Evolutionary conservation across 2,113 vertebrate species (phyloP).

Genomic region (Vidua macroura): DNA sequence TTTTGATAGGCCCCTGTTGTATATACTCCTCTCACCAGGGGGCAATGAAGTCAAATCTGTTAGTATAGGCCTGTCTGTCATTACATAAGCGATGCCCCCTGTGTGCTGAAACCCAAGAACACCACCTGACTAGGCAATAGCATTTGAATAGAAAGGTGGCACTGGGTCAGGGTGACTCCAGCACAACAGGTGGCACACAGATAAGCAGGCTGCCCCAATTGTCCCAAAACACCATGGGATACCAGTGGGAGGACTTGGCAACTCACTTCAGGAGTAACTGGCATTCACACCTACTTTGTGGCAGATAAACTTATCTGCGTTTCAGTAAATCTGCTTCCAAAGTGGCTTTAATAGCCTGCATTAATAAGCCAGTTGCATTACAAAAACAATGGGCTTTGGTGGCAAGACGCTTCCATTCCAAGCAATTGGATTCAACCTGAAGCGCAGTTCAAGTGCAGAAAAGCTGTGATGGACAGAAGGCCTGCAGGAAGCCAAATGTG

Average conservation of each 20-base stretch:
- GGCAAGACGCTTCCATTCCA: not conserved
- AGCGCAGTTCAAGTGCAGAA: not conserved
- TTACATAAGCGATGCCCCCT: not conserved
- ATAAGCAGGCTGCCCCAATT: not conserved
- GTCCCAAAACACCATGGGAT: not conserved
- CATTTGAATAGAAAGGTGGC: conserved; percentile 32
- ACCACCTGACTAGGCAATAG: not conserved
- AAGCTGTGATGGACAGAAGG: not conserved
- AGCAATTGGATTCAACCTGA: not conserved
- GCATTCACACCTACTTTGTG: conserved; percentile 33
- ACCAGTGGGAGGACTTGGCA: conserved; percentile 7
- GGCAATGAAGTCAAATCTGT: conserved; percentile 43
- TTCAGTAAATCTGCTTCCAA: conserved; percentile 17
- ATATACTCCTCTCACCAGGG: conserved; percentile 44
- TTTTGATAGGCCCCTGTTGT: not conserved
- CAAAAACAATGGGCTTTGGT: not conserved
- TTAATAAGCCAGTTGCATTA: not conserved
- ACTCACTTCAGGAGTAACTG: not conserved
- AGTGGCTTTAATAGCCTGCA: not conserved
- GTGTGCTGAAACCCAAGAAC: not conserved
- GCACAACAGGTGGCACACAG: conserved; percentile 39
- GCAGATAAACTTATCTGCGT: conserved; percentile 14
- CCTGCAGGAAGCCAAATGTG: not conserved
- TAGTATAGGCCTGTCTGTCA: not conserved
- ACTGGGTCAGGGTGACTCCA: conserved; percentile 34